Conservation (phyloP, 2,113 vertebrate genomes). For the Telmatochromis sp. region DNA sequence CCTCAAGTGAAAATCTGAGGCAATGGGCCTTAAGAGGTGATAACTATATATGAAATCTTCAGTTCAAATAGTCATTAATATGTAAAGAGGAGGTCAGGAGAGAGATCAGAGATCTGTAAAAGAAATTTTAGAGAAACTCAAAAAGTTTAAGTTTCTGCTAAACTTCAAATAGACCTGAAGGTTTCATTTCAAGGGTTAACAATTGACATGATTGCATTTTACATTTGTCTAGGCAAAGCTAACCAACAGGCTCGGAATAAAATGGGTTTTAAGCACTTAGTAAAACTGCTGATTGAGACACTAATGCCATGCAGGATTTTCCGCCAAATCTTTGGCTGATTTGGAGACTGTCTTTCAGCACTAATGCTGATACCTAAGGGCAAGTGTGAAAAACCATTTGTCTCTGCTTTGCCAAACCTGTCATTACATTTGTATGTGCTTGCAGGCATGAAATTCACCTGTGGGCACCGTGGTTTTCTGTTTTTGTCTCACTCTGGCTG, state of each 20-base stretch:
- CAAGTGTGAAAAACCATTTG: neutral
- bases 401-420: neutral
- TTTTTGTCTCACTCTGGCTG: neutral
- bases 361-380: neutral
- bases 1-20: neutral
- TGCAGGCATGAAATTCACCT: neutral
- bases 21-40: neutral
- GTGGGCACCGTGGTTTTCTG: neutral
- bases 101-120: neutral
- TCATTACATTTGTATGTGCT: neutral
- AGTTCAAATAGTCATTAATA: neutral
- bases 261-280: rapidly evolving
- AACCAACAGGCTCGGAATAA: rapidly evolving
- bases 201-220: neutral
- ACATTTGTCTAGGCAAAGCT: neutral
- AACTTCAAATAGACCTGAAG: neutral
- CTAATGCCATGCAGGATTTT: neutral
- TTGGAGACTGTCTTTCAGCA: neutral
- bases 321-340: neutral
- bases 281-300: neutral
- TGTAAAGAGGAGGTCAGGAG: neutral
- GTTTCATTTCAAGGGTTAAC: neutral
- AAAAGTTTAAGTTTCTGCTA: neutral
- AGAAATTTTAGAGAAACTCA: neutral
- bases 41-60: neutral